Percentiles rank a stretch among this genome's conserved stretches.
Evolutionary conservation across 2,113 vertebrate genomes (phyloP).

Genomic region (Heteronetta atricapilla): DNA sequence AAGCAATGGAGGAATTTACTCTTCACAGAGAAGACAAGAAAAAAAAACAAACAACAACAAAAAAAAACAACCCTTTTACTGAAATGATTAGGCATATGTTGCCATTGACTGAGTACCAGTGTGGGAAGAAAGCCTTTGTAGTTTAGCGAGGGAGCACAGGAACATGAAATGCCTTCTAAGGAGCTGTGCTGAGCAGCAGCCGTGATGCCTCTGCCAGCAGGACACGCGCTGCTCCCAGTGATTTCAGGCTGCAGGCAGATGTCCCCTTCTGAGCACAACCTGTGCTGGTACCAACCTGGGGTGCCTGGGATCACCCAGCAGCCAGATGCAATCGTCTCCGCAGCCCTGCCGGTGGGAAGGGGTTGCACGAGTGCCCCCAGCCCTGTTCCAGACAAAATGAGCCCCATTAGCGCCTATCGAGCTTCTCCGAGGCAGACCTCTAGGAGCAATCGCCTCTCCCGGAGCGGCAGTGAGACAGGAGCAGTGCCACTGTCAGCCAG

Average conservation of each 20-base stretch:
- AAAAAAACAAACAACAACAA: too few relatives aligned
- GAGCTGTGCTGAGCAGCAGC: not conserved
- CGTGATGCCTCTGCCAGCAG: not conserved
- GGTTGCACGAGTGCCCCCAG: not conserved
- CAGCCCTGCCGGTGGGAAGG: not conserved
- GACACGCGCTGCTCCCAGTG: not conserved
- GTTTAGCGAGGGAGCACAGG: not conserved
- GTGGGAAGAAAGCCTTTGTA: not conserved
- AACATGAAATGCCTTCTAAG: not conserved
- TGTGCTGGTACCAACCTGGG: not conserved
- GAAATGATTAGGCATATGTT: not conserved
- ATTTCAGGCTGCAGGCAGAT: slow-evolving; percentile 16
- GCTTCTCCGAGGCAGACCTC: not conserved
- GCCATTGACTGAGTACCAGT: not conserved
- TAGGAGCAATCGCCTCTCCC: not conserved
- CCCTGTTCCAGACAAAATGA: not conserved
- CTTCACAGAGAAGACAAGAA: not conserved
- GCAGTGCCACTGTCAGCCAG: not conserved
- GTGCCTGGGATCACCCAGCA: not conserved
- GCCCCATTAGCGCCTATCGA: not conserved
- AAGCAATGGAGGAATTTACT: not conserved
- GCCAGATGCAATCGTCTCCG: not conserved
- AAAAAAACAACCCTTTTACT: not conserved
- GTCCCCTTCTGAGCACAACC: not conserved
- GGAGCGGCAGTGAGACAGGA: not conserved